These are phyloP conservation scores for Danio kyathit DNA, from an alignment of 2,797 vertebrate species.

Conservation along the genomic window DNA sequence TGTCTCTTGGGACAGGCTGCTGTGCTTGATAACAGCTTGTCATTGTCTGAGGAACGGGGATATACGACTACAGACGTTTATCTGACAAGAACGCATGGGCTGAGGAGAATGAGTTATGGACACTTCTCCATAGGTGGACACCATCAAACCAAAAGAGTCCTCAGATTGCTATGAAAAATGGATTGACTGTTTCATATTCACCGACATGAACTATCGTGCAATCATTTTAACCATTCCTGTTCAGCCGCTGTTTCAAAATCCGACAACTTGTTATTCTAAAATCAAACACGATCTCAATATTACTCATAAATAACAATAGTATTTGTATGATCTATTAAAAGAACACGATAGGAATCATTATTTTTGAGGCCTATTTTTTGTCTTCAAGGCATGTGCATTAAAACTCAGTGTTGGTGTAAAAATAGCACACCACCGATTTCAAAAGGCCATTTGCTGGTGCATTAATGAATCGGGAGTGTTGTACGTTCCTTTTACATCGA, in stretches of 20 bases:
- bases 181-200: conserved; percentile 3
- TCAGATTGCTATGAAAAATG: neutral
- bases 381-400: neutral
- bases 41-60: conserved; percentile 68
- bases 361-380: neutral
- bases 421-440: neutral
- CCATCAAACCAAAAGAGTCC: conserved; percentile 18
- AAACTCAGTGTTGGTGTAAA: neutral
- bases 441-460: neutral
- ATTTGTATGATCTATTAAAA: neutral
- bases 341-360: neutral
- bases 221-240: neutral
- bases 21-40: conserved; percentile 52
- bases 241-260: neutral
- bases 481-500: conserved; percentile 7
- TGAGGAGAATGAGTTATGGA: conserved; percentile 41
- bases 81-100: conserved; percentile 50
- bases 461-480: conserved; percentile 25
- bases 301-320: neutral
- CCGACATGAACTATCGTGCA: neutral
- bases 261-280: neutral
- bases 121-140: conserved; percentile 38
- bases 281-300: neutral
- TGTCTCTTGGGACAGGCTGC: conserved; percentile 55
- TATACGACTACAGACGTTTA: conserved; percentile 62